Percentiles rank a stretch among this genome's conserved stretches.
phyloP scores from a whole-genome alignment of 1,140 invertebrate species.

The Camponotus vicinus region DNA sequence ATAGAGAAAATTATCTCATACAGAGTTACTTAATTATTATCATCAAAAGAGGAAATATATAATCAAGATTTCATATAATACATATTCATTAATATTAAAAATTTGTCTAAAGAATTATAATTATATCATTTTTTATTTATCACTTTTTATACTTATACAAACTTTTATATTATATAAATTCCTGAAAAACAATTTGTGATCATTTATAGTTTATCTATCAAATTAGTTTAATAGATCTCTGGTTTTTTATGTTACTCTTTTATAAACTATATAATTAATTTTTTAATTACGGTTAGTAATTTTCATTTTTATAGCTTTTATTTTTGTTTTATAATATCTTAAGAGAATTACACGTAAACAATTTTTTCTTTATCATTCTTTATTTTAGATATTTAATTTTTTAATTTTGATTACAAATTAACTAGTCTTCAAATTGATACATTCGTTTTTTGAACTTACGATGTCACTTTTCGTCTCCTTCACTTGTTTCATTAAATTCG shows the following conservation, averaged over 20 bases:
- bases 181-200: background rate
- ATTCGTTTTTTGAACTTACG: background rate
- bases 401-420: background rate
- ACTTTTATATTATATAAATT: background rate
- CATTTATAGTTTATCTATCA: background rate
- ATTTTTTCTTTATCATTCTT: background rate
- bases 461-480: background rate
- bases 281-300: background rate
- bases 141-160: background rate
- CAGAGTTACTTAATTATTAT: background rate
- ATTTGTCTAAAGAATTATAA: background rate
- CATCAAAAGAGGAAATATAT: background rate
- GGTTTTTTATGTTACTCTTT: background rate
- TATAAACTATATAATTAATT: background rate
- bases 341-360: background rate
- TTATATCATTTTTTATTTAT: background rate
- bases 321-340: background rate
- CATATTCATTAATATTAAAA: background rate
- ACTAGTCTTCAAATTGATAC: background rate
- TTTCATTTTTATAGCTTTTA: background rate
- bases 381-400: background rate
- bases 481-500: background rate
- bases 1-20: background rate
- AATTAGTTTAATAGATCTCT: background rate
- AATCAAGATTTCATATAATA: background rate